Conservation (phyloP, 2,797 vertebrate genomes). For the Poecilia wingei region DNA sequence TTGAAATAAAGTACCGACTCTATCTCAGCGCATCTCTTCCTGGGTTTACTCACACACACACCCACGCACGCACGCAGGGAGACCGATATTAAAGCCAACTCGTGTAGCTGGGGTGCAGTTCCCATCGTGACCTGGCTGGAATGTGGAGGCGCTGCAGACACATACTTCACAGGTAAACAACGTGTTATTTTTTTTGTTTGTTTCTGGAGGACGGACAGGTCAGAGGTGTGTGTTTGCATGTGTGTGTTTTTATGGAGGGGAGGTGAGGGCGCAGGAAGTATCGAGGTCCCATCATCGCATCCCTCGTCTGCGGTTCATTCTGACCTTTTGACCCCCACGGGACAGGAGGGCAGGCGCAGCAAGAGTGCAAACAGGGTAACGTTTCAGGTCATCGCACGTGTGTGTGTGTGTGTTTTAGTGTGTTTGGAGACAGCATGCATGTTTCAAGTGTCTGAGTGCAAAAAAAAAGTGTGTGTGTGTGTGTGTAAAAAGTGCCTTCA, state of each 20-base stretch:
- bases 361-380: constrained; percentile 44
- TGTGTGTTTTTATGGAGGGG: not conserved
- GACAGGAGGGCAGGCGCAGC: constrained; percentile 52
- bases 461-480: constrained; percentile 31
- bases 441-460: constrained; percentile 46
- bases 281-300: constrained; percentile 75
- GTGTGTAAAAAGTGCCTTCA: constrained; percentile 53
- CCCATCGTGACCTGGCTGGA: constrained; percentile 84
- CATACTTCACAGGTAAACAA: constrained; percentile 73
- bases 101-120: constrained; percentile 69
- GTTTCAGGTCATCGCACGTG: constrained; percentile 38
- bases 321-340: constrained; percentile 71
- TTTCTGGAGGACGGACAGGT: constrained; percentile 52
- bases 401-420: constrained; percentile 18
- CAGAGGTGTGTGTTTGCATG: constrained; percentile 20
- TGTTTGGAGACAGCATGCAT: constrained; percentile 60
- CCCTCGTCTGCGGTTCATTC: constrained; percentile 72
- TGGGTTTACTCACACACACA: not conserved
- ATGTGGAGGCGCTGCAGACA: constrained; percentile 74
- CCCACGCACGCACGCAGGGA: not conserved
- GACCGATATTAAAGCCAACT: constrained; percentile 61
- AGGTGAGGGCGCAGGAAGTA: constrained; percentile 10
- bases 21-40: not conserved
- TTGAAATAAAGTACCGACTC: constrained; percentile 39
- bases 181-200: constrained; percentile 17